phyloP scores from a whole-genome alignment of 2,113 vertebrate genomes.

The Todiramphus saurophagus region DNA sequence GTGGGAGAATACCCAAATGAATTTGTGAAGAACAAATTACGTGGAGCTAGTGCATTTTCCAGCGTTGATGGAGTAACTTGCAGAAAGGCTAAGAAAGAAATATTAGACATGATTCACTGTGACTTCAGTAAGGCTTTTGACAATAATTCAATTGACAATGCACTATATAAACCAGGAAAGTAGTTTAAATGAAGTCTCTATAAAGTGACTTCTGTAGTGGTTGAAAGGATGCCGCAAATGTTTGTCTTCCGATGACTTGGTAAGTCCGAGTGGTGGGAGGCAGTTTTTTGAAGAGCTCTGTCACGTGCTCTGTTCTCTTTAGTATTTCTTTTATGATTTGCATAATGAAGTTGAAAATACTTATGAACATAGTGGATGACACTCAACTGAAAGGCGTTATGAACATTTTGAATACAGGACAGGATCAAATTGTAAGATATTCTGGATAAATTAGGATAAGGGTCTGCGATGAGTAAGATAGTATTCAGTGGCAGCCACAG shows the following conservation, averaged over 20 bases:
- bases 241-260: not conserved
- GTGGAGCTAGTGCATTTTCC: not conserved
- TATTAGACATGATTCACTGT: not conserved
- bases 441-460: constrained; percentile 1
- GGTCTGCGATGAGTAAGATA: not conserved
- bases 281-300: not conserved
- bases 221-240: not conserved
- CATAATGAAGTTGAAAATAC: not conserved
- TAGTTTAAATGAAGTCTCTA: not conserved
- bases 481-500: constrained; percentile 8
- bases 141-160: constrained; percentile 30
- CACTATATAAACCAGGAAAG: not conserved
- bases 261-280: not conserved
- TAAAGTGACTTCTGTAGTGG: not conserved
- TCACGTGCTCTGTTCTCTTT: not conserved
- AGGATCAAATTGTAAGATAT: not conserved
- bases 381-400: not conserved
- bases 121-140: constrained; percentile 46
- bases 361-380: not conserved
- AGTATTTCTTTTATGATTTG: not conserved
- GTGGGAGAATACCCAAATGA: not conserved
- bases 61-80: not conserved
- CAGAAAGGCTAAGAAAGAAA: not conserved
- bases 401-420: not conserved
- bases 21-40: not conserved